These are phyloP conservation scores for Falcaria lacertinaria DNA, from an alignment of 2,888 invertebrate species.

Conservation along the genomic window DNA sequence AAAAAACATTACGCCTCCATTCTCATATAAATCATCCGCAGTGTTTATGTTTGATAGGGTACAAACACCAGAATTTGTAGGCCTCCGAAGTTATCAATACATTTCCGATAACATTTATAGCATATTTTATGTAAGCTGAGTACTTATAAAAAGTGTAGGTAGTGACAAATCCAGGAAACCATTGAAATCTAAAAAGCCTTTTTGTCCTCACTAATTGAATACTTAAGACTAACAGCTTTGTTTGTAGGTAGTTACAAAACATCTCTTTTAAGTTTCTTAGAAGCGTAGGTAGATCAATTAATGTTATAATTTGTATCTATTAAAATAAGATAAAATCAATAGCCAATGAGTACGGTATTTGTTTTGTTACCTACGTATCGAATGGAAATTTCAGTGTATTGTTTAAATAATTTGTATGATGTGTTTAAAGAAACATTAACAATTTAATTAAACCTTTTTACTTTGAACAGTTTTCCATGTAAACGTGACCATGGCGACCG, in stretches of 20 bases:
- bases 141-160: no score
- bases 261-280: neutral
- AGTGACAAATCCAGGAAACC: neutral
- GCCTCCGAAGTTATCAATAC: slow-evolving; percentile 7
- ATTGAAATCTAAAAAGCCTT: neutral
- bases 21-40: slow-evolving; percentile 26
- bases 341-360: neutral
- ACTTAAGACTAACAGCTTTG: neutral
- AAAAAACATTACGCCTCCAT: slow-evolving; percentile 28
- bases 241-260: neutral
- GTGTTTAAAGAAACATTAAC: no score
- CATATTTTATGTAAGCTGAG: no score
- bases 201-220: neutral
- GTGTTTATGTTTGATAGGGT: slow-evolving; percentile 22
- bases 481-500: no score
- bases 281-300: neutral
- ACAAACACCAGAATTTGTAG: slow-evolving; percentile 14
- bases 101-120: no score
- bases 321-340: neutral
- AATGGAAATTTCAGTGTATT: no score
- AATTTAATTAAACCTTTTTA: no score
- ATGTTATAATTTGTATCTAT: neutral
- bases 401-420: no score
- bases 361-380: neutral
- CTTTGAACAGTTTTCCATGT: no score